Conservation (phyloP, 2,888 invertebrate genomes). For the Caenorhabditis wallacei region DNA sequence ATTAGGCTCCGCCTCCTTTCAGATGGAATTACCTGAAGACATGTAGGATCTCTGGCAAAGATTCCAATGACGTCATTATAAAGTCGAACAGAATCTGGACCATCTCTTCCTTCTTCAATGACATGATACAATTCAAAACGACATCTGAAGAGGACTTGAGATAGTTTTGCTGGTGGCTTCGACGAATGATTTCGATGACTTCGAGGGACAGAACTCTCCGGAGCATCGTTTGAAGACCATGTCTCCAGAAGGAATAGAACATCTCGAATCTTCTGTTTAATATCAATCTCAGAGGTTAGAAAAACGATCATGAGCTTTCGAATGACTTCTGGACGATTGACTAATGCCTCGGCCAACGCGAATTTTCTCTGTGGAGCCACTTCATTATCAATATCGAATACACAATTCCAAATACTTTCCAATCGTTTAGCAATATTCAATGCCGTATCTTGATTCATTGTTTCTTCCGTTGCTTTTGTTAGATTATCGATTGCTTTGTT, state of each 20-base stretch:
- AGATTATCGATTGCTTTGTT: neutral
- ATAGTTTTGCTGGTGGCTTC: constrained; percentile 11
- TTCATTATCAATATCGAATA: constrained; percentile 25
- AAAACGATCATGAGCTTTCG: constrained; percentile 20
- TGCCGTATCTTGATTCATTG: neutral
- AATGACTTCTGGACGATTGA: constrained; percentile 33
- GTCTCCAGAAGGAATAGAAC: constrained; percentile 21
- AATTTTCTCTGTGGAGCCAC: constrained; percentile 55
- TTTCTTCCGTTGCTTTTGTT: neutral
- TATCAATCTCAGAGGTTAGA: constrained; percentile 2
- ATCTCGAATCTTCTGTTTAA: constrained; percentile 55
- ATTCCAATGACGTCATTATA: constrained; percentile 51
- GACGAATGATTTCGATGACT: neutral
- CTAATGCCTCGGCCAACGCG: constrained; percentile 38
- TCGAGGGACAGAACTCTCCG: constrained; percentile 5
- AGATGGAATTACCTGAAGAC: no score
- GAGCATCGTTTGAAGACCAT: constrained; percentile 46
- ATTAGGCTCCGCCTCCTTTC: no score
- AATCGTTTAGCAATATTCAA: neutral
- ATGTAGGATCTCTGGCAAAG: constrained; percentile 16
- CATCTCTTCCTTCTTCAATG: constrained; percentile 45
- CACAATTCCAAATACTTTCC: constrained; percentile 5
- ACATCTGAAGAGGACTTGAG: constrained; percentile 26
- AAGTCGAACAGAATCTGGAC: constrained; percentile 17
- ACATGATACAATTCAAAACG: constrained; percentile 19